phyloP scores from a whole-genome alignment of 2,113 vertebrate genomes.

The Malaclemys terrapin region DNA sequence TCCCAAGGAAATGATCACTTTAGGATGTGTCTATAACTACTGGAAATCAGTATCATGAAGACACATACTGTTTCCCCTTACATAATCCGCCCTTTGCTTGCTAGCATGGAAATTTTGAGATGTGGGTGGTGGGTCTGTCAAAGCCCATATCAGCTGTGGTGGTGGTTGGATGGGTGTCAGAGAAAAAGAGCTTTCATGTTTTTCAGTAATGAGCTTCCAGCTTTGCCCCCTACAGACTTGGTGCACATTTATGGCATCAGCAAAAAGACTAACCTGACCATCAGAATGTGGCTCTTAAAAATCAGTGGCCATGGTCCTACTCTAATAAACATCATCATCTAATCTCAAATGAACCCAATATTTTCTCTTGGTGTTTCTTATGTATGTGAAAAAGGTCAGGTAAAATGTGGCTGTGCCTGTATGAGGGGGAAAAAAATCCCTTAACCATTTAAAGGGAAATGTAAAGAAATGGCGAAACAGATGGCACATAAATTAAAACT shows the following conservation, averaged over 20 bases:
- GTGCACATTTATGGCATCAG: background rate
- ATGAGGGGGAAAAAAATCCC: slow-evolving; percentile 21
- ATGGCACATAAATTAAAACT: slow-evolving; percentile 62
- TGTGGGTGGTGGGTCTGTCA: background rate
- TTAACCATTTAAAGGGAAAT: slow-evolving; percentile 52
- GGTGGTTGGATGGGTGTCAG: background rate
- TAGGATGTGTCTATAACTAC: slow-evolving; percentile 66
- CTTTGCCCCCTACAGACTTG: background rate
- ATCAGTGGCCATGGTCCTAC: background rate
- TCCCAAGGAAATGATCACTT: slow-evolving; percentile 44
- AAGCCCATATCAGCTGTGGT: background rate
- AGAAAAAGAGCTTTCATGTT: background rate
- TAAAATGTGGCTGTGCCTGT: background rate
- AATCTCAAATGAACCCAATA: background rate
- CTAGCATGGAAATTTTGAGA: background rate
- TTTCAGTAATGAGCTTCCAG: background rate
- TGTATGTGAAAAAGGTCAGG: slow-evolving; percentile 35
- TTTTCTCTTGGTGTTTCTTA: slow-evolving; percentile 22
- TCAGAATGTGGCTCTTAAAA: background rate
- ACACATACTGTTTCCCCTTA: background rate
- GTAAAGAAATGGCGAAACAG: slow-evolving; percentile 63
- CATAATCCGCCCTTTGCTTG: background rate
- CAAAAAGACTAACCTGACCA: background rate
- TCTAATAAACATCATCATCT: slow-evolving; percentile 5
- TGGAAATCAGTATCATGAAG: slow-evolving; percentile 39